Conservation (phyloP, 1,140 invertebrate species). For the Latrodectus geometricus region DNA sequence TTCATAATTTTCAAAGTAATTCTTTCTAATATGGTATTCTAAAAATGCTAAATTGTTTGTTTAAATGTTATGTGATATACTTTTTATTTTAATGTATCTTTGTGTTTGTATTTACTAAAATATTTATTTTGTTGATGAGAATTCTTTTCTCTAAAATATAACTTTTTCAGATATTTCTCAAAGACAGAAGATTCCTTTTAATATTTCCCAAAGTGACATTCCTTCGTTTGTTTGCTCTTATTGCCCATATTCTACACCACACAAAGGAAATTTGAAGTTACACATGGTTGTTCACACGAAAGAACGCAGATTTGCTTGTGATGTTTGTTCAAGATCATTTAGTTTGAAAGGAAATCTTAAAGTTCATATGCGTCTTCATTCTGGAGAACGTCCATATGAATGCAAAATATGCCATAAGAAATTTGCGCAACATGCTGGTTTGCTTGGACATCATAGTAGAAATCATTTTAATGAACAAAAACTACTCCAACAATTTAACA, state of each 20-base stretch:
- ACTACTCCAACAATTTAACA: too few relatives aligned
- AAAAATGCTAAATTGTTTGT: too few relatives aligned
- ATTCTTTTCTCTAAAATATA: too few relatives aligned
- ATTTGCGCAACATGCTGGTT: background rate
- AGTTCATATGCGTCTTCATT: background rate
- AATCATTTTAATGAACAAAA: background rate
- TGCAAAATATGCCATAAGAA: background rate
- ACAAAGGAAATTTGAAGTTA: background rate
- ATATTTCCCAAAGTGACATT: background rate
- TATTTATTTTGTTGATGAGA: background rate
- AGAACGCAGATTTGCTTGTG: background rate
- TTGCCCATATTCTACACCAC: background rate
- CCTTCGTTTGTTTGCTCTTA: background rate
- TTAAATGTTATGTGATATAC: too few relatives aligned
- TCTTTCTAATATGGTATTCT: too few relatives aligned
- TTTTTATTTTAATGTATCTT: background rate
- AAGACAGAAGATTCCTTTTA: background rate
- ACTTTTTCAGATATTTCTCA: background rate
- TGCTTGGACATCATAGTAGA: background rate
- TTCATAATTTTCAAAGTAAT: too few relatives aligned
- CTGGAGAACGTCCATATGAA: background rate
- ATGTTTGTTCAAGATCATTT: constrained; percentile 2
- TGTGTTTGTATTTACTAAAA: background rate
- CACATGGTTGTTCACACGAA: background rate
- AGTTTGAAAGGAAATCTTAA: background rate